Evolutionary conservation across 2,797 vertebrate genomes (phyloP), one percentile per base, ranked within the genome.

Genomic region (Toxotes lorentzi): DNA sequence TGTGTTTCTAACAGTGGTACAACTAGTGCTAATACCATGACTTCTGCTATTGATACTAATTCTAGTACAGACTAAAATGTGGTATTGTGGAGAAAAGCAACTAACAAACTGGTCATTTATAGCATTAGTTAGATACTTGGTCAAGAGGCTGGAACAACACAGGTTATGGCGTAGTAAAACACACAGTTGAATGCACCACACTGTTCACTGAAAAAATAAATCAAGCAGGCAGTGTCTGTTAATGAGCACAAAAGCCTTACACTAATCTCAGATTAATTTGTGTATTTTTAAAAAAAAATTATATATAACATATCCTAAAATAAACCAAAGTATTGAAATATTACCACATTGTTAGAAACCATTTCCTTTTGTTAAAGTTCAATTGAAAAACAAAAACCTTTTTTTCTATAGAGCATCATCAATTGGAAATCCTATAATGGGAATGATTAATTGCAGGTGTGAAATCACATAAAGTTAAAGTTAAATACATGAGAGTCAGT

Each of bases 241-340:
- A 40, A 76, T 53, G 23, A 73, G 54, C 53, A 77, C 72, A 73
- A 74, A 76, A 71, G 59, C 79, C 64, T 59, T 14, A 40, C 30
- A 51, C 12, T 40, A 47, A 19, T 73, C 40, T 45, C 45, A 56
- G 30, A 41, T 53, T 40, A 56, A 32, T 53, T 16, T 6, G 12
- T 24, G 30, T 40, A 45, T 56, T 9, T 8, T 9, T 8, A 21
- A 48, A 48, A 48, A 48, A 48, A 23, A 32, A 32, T 30, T 32
- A 68, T 62, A 30, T 34, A 13, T 12, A 57, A 48, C 13, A 67
- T 35, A 30, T 3, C 11, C 24, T 27, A 35, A 54, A 79, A 43
- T n/a, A 65, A 47, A 23, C 1, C 5, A 32, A 48, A 24, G 24
- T 23, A 30, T 2, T 50, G 19, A 3, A 10, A 63, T 35, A 38